Base-by-base conservation (phyloP, 2,797 vertebrate genomes). In the Peromyscus eremicus region DNA sequence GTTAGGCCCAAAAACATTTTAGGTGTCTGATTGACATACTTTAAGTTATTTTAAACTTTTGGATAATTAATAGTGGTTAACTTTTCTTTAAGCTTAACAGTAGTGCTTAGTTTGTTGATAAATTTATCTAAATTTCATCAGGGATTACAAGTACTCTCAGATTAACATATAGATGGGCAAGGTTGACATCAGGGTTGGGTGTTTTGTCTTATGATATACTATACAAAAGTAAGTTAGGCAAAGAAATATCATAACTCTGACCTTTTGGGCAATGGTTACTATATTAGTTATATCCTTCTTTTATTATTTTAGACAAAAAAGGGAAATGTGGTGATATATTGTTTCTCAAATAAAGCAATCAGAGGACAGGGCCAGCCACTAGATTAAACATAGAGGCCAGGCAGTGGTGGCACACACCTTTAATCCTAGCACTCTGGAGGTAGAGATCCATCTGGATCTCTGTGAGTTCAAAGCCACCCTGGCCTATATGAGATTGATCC, bases 21-120 rank as follows among this genome's bases (percentile, higher is more conserved):
- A 92, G 49, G 29, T 76, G 76, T 89, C 73, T 68, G 81, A 83
- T 0, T 34, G 76, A 87, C 34, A 60, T 89, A 25, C 64, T 76
- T 87, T n/a, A 60, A 49, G 62, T 83, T 34, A 89, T 52, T 83
- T 92, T 76, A 94, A 43, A 90, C 29, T 84, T 92, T 93, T 76
- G 43, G 34, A 4, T 80, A 93, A 92, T 40, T 7, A 25, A 85
- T 92, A 81, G 71, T 64, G 60, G 29, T 60, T 91, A 52, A 62
- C 37, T 13, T 86, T 95, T 91, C 49, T 88, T 90, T 83, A 92
- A 87, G 52, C 11, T 57, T 77, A 88, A 80, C 14, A 32, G 23
- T 49, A 46, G n/a, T 10, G 32, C 11, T 14, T 85, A 16, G 19
- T 43, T 43, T 55, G 52, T 23, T 27, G 43, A n/a, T 70, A 5